phyloP scores from a whole-genome alignment of 2,113 vertebrate genomes.

The Neolamprologus ventralis region DNA sequence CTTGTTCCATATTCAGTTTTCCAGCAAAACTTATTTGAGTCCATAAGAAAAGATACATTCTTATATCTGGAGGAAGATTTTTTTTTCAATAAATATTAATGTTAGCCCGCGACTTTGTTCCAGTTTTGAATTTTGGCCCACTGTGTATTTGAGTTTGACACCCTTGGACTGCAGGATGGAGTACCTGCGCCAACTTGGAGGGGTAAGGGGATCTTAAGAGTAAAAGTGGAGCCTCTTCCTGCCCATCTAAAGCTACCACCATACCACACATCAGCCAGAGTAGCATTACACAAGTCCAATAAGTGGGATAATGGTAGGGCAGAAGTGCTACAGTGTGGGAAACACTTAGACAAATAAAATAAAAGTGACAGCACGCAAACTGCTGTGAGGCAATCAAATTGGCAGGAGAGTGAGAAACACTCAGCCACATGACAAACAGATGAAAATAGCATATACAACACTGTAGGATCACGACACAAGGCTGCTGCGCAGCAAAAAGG shows the following conservation, averaged over 20 bases:
- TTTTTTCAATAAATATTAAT: too few species aligned
- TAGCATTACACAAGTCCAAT: background rate
- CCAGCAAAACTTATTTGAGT: too few species aligned
- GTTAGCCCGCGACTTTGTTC: too few species aligned
- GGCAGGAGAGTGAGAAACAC: background rate
- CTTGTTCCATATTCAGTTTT: too few species aligned
- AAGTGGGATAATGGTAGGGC: background rate
- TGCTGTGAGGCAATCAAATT: background rate
- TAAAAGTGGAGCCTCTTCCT: background rate
- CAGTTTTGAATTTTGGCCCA: too few species aligned
- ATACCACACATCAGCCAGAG: background rate
- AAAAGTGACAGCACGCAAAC: background rate
- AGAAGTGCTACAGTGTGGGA: background rate
- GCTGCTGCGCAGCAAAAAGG: background rate
- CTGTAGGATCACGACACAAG: background rate
- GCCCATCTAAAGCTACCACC: background rate
- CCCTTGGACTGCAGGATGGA: background rate
- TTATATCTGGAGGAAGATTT: too few species aligned
- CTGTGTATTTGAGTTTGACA: too few species aligned
- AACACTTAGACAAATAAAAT: background rate
- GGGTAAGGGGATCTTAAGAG: background rate
- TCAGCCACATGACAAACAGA: background rate
- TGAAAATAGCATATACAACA: background rate
- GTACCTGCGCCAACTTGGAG: background rate
- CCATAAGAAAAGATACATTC: too few species aligned